Conservation (phyloP, 2,113 vertebrate species). For the Ia io region DNA sequence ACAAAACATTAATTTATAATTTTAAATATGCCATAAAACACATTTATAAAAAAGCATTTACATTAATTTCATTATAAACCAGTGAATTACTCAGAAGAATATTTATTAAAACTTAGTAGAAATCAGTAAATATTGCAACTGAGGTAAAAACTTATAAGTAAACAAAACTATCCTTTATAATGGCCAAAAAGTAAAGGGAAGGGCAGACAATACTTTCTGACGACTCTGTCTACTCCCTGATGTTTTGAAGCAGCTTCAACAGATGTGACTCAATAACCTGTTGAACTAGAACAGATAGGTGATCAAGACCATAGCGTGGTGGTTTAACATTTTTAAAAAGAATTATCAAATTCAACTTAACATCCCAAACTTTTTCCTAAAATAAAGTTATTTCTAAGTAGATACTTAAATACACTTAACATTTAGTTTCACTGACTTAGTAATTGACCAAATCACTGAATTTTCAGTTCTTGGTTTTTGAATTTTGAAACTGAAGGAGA, state of each 20-base stretch:
- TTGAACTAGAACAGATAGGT: conserved; percentile 88
- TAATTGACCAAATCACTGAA: neutral
- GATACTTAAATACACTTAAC: neutral
- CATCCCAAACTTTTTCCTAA: neutral
- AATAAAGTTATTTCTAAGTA: conserved; percentile 15
- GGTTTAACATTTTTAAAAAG: neutral
- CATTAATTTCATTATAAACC: conserved; percentile 62
- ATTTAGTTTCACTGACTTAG: neutral
- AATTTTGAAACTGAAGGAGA: conserved; percentile 3
- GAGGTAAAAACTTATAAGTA: conserved; percentile 74
- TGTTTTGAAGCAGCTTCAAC: conserved; percentile 93
- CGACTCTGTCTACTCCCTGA: conserved; percentile 87
- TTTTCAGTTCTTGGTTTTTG: neutral
- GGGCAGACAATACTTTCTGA: neutral
- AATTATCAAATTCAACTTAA: neutral
- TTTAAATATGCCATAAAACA: conserved; percentile 73
- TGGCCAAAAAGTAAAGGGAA: conserved; percentile 45
- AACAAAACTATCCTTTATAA: conserved; percentile 50
- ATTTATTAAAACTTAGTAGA: conserved; percentile 76
- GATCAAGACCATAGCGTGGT: neutral
- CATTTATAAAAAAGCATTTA: conserved; percentile 65
- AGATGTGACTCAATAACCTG: conserved; percentile 98
- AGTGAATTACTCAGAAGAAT: conserved; percentile 59
- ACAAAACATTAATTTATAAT: conserved; percentile 58
- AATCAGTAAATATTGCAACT: conserved; percentile 64